phyloP scores from a whole-genome alignment of 2,888 invertebrate genomes.

The Ectemnius lituratus region DNA sequence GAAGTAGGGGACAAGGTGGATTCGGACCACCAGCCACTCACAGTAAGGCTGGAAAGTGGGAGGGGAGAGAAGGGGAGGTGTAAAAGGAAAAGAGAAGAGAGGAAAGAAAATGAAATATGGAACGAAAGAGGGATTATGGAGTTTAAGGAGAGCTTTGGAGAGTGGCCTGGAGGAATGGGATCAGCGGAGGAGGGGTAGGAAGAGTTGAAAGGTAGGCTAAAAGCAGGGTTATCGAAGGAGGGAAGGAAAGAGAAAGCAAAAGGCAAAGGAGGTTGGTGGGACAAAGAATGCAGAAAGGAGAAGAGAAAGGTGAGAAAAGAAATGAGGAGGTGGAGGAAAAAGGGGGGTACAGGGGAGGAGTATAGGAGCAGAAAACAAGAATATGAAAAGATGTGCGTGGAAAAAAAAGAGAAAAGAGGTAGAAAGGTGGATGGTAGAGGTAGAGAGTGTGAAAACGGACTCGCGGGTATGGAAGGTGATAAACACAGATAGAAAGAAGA shows the following conservation, averaged over 20 bases:
- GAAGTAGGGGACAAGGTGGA: slow-evolving; percentile 22
- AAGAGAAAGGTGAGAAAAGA: neutral
- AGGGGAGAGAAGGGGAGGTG: neutral
- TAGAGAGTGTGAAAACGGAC: too few relatives aligned
- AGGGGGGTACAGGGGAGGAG: slow-evolving; percentile 18
- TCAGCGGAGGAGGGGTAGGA: neutral
- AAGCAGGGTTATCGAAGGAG: neutral
- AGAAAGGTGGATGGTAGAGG: too few relatives aligned
- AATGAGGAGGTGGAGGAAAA: slow-evolving; percentile 15
- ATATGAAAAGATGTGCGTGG: slow-evolving; percentile 13
- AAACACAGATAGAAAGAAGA: too few relatives aligned
- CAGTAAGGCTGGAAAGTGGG: neutral
- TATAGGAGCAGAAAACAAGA: slow-evolving; percentile 7
- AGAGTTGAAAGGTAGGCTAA: neutral
- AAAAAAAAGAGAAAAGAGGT: neutral
- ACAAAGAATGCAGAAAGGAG: slow-evolving; percentile 12
- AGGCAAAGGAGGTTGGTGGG: slow-evolving; percentile 9
- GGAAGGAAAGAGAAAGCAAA: slow-evolving; percentile 4
- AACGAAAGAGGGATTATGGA: slow-evolving; percentile 4
- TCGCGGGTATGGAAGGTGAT: too few relatives aligned
- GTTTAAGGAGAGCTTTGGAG: neutral
- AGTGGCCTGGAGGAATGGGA: neutral
- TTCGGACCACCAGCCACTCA: slow-evolving; percentile 31
- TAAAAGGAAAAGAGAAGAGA: neutral
- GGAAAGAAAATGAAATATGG: neutral